Evolutionary conservation across 2,113 vertebrate genomes (phyloP).

Genomic region (Dermatemys mawii): DNA sequence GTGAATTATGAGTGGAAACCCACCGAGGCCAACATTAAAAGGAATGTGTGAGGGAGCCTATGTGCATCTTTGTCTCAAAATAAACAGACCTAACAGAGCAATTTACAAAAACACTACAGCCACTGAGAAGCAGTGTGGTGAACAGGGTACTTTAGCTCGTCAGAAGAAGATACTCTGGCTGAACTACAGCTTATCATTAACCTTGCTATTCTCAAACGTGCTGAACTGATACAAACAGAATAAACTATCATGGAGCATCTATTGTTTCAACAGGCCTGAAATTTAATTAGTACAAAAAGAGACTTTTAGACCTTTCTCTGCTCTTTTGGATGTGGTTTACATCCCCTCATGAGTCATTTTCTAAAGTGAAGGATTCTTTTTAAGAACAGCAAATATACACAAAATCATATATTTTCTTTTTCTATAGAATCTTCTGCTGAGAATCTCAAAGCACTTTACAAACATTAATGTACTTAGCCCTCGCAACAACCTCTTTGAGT

Average conservation of each 20-base stretch:
- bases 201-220: not conserved
- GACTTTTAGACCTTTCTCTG: not conserved
- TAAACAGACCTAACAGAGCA: not conserved
- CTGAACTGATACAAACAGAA: not conserved
- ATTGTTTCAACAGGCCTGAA: not conserved
- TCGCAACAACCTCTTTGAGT: not conserved
- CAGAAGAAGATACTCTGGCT: not conserved
- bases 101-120: not conserved
- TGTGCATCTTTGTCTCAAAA: no score
- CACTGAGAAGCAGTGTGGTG: not conserved
- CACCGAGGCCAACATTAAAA: not conserved
- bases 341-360: fast-evolving
- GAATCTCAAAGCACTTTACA: not conserved
- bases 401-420: not conserved
- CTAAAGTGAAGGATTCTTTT: not conserved
- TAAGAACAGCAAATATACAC: not conserved
- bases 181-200: not conserved
- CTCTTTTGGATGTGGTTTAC: not conserved
- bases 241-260: not conserved
- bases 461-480: not conserved
- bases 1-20: no score
- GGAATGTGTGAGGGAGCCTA: no score
- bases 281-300: not conserved
- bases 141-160: not conserved
- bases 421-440: not conserved